Conservation (phyloP, 2,888 invertebrate genomes). For the Rhingia campestris region DNA sequence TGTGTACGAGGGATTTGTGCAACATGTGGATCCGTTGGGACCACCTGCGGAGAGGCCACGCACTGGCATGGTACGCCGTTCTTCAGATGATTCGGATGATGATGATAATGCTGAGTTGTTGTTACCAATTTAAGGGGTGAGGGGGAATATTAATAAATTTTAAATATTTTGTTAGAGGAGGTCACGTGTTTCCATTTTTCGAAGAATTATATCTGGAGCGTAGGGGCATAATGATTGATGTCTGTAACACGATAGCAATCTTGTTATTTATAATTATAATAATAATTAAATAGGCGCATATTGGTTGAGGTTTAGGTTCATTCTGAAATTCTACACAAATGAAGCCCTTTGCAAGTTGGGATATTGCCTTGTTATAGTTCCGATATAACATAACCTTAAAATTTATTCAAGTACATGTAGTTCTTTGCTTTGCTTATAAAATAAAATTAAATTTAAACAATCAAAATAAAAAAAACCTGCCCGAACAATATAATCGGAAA, state of each 20-base stretch:
- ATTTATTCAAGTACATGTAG: too few relatives aligned
- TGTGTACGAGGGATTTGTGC: constrained; percentile 61
- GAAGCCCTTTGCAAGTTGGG: too few relatives aligned
- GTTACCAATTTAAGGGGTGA: constrained; percentile 79
- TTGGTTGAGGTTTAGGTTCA: too few relatives aligned
- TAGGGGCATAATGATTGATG: too few relatives aligned
- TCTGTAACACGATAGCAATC: too few relatives aligned
- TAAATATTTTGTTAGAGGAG: background rate
- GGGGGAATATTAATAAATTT: background rate
- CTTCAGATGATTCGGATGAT: constrained; percentile 80
- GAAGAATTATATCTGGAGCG: too few relatives aligned
- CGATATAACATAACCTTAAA: too few relatives aligned
- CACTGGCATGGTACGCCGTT: constrained; percentile 79
- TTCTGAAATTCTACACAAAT: too few relatives aligned
- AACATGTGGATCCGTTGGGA: constrained; percentile 81
- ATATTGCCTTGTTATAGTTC: too few relatives aligned
- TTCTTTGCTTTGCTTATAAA: background rate
- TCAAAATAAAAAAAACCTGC: background rate
- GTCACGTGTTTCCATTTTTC: too few relatives aligned
- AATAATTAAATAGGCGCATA: too few relatives aligned
- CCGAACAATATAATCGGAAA: background rate
- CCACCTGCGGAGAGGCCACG: constrained; percentile 82
- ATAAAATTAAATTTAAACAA: background rate
- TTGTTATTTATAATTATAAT: too few relatives aligned
- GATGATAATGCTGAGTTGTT: constrained; percentile 82